Percentiles rank a stretch among this genome's conserved stretches.
These are phyloP conservation scores for Chelonus formosanus DNA, from an alignment of 2,888 invertebrate species.

Conservation along the genomic window DNA sequence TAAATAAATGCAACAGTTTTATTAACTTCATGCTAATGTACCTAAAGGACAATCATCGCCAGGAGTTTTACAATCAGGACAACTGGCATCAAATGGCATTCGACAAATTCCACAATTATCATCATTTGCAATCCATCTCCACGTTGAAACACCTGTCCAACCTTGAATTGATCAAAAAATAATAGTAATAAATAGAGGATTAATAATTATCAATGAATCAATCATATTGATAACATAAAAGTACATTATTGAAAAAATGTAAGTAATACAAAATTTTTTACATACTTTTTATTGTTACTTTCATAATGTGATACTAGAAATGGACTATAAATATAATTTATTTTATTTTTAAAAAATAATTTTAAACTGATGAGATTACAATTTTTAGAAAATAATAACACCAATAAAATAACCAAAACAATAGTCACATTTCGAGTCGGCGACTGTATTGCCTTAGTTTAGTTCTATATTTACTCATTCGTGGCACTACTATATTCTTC, in stretches of 20 bases:
- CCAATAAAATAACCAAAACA: too few relatives aligned
- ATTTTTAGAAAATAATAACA: too few relatives aligned
- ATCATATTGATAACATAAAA: constrained; percentile 1
- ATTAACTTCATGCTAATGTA: background rate
- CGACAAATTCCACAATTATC: constrained; percentile 99
- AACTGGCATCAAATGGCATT: constrained; percentile 98
- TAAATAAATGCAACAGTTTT: background rate
- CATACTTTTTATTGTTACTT: constrained; percentile 33
- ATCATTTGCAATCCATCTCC: constrained; percentile 99
- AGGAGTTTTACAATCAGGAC: constrained; percentile 96
- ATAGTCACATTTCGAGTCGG: too few relatives aligned
- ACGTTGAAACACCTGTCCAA: constrained; percentile 96
- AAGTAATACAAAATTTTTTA: constrained; percentile 1
- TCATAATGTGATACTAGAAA: constrained; percentile 4
- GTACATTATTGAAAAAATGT: constrained; percentile 2
- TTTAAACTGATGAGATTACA: too few relatives aligned
- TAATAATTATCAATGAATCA: constrained; percentile 54
- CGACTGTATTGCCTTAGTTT: too few relatives aligned
- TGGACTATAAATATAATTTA: background rate
- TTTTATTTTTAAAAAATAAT: too few relatives aligned
- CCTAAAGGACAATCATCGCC: constrained; percentile 96
- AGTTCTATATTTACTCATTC: too few relatives aligned
- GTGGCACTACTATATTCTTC: too few relatives aligned
- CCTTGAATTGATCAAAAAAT: constrained; percentile 65
- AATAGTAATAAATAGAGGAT: constrained; percentile 62